These are phyloP conservation scores for Sciurus vulgaris DNA, from an alignment of 2,797 vertebrate genomes.

Conservation along the genomic window DNA sequence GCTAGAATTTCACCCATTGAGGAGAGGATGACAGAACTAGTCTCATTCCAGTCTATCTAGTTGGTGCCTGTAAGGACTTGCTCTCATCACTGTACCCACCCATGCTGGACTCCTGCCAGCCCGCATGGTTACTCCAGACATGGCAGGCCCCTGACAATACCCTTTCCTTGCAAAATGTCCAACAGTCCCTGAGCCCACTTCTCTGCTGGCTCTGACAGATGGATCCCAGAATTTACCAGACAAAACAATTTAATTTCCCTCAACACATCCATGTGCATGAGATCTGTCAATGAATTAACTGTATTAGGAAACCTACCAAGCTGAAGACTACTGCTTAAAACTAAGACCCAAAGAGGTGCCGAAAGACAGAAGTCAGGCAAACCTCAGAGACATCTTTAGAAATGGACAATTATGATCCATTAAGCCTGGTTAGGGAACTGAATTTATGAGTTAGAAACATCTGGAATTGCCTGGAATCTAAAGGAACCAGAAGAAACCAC, in stretches of 20 bases:
- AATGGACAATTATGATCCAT: constrained; percentile 74
- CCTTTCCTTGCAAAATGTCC: background rate
- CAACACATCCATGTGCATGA: constrained; percentile 17
- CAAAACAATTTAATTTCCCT: constrained; percentile 76
- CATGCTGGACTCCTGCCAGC: background rate
- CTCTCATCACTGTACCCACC: background rate
- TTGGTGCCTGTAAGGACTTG: background rate
- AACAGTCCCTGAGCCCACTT: background rate
- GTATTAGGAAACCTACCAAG: constrained; percentile 64
- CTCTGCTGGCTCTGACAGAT: constrained; percentile 40
- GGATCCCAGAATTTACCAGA: constrained; percentile 64
- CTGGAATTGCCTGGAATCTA: constrained; percentile 66
- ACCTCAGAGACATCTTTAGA: constrained; percentile 63
- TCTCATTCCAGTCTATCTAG: background rate
- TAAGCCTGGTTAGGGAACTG: constrained; percentile 62
- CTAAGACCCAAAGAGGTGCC: constrained; percentile 53
- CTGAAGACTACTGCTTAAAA: constrained; percentile 64
- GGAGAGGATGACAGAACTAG: background rate
- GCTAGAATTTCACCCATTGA: background rate
- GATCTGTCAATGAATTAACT: constrained; percentile 63
- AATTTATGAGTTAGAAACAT: constrained; percentile 75
- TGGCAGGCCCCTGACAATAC: background rate
- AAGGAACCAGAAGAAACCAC: constrained; percentile 51
- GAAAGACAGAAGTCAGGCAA: constrained; percentile 67
- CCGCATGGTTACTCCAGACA: background rate